Percentiles rank a stretch among this genome's conserved stretches.
These are phyloP conservation scores for Atherinosoma microstoma DNA, from an alignment of 2,797 vertebrate genomes.

Conservation along the genomic window DNA sequence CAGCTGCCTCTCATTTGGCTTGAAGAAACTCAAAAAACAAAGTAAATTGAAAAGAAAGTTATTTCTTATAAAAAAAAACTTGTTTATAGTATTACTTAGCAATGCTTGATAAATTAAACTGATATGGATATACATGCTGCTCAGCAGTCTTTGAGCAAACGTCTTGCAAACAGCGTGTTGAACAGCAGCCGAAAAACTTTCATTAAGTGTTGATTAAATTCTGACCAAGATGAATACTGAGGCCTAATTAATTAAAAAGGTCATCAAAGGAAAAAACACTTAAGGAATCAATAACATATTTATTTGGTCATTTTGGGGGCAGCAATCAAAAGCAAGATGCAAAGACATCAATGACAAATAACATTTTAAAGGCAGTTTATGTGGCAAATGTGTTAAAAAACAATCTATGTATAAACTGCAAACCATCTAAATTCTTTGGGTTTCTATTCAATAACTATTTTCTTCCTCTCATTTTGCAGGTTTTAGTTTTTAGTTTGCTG, in stretches of 20 bases:
- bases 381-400: neutral
- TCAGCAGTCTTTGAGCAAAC: slow-evolving; percentile 43
- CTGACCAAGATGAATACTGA: slow-evolving; percentile 31
- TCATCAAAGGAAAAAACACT: neutral
- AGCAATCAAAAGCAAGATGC: neutral
- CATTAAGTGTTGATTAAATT: slow-evolving; percentile 33
- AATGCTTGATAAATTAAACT: slow-evolving; percentile 27
- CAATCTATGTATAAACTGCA: neutral
- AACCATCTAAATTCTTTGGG: neutral
- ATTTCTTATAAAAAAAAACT: no score
- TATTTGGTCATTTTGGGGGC: neutral
- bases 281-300: neutral
- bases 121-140: slow-evolving; percentile 18
- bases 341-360: neutral
- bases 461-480: neutral
- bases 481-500: neutral
- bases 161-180: slow-evolving; percentile 24
- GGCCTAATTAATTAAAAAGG: slow-evolving; percentile 40
- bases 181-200: slow-evolving; percentile 18
- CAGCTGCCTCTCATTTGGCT: neutral
- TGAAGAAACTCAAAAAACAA: neutral
- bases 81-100: no score
- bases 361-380: neutral
- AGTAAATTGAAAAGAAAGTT: neutral
- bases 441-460: neutral